Conservation (phyloP, 2,113 vertebrate genomes). For the Microtus pennsylvanicus region DNA sequence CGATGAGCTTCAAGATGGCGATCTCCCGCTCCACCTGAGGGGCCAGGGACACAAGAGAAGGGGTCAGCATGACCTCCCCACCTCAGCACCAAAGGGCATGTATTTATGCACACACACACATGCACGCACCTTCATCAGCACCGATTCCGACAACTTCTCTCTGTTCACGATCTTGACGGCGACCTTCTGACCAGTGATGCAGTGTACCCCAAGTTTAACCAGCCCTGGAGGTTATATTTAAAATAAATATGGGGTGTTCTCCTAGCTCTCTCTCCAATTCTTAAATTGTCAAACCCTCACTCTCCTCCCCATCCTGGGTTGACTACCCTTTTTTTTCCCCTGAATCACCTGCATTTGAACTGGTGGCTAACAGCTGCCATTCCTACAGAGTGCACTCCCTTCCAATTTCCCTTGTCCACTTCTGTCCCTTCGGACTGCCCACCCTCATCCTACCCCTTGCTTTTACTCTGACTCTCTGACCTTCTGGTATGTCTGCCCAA, state of each 20-base stretch:
- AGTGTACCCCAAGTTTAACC: conserved; percentile 95
- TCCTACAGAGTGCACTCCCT: background rate
- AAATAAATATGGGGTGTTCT: background rate
- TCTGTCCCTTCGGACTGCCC: background rate
- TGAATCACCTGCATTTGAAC: background rate
- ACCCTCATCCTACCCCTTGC: background rate
- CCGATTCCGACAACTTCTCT: conserved; percentile 95
- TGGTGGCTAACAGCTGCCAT: fast-evolving
- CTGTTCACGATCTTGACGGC: conserved; percentile 97
- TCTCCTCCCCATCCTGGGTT: conserved; percentile 61
- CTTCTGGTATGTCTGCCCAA: background rate
- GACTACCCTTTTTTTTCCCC: conserved; percentile 36
- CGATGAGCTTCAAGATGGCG: conserved; percentile 96
- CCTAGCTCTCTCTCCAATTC: conserved; percentile 82
- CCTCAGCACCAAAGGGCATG: background rate
- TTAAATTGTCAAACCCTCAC: background rate
- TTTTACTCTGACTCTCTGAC: background rate
- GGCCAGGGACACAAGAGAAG: fast-evolving
- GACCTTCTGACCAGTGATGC: conserved; percentile 95
- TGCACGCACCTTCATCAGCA: conserved; percentile 93
- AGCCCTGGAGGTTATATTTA: conserved; percentile 86
- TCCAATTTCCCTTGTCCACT: too few relatives aligned
- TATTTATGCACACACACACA: background rate
- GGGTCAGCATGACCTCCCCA: background rate
- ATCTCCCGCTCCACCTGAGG: conserved; percentile 95